A percentile compares a stretch with the other conserved stretches of the same genome.
phyloP scores from a whole-genome alignment of 2,888 invertebrate species.

The Gymnoscelis rufifasciata region DNA sequence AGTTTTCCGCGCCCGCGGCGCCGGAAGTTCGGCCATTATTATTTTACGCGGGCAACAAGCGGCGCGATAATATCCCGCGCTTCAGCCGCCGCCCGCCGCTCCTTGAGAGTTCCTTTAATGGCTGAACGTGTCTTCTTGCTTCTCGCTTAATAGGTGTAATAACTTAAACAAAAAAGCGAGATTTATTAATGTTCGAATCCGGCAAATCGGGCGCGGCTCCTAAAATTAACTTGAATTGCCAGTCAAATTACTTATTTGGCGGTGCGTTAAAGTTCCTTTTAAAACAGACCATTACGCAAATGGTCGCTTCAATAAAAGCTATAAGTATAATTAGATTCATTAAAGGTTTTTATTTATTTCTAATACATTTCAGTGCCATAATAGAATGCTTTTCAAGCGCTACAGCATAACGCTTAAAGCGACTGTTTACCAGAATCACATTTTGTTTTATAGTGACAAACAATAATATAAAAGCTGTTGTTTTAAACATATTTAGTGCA shows the following conservation, averaged over 20 bases:
- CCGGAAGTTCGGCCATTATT: slow-evolving; percentile 80
- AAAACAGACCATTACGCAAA: slow-evolving; percentile 10
- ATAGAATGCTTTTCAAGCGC: too few species aligned
- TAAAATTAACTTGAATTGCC: slow-evolving; percentile 24
- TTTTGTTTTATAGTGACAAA: too few species aligned
- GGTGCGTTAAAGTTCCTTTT: slow-evolving; percentile 13
- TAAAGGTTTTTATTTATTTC: too few species aligned
- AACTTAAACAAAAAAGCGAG: slow-evolving; percentile 69
- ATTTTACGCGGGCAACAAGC: slow-evolving; percentile 80
- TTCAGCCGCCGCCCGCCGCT: slow-evolving; percentile 47
- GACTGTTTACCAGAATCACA: too few species aligned
- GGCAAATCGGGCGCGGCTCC: slow-evolving; percentile 33
- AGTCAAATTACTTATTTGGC: slow-evolving; percentile 20
- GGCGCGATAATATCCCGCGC: slow-evolving; percentile 78
- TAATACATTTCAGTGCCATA: too few species aligned
- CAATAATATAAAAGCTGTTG: too few species aligned
- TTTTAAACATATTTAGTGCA: too few species aligned
- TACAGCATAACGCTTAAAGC: too few species aligned
- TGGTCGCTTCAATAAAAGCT: not conserved
- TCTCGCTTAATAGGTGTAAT: slow-evolving; percentile 75
- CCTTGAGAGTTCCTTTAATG: slow-evolving; percentile 64
- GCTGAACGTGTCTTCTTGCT: slow-evolving; percentile 75
- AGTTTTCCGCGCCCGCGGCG: slow-evolving; percentile 77
- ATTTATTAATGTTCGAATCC: slow-evolving; percentile 54
- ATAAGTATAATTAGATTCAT: too few species aligned